These are phyloP conservation scores for Anoplopoma fimbria DNA, from an alignment of 2,113 vertebrate genomes.

Conservation along the genomic window DNA sequence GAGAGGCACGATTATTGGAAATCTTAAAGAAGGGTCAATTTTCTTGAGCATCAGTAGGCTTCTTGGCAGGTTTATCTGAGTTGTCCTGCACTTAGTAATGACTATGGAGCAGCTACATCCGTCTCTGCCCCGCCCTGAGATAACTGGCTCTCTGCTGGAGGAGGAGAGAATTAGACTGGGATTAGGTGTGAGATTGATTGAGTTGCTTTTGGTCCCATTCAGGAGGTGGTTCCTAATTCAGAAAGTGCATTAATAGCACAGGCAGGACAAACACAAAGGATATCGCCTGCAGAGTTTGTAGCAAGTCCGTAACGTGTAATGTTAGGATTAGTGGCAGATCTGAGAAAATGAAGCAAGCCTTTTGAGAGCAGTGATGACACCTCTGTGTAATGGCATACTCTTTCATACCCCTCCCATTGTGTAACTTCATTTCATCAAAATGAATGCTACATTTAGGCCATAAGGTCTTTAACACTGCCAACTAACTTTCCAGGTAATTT, in stretches of 20 bases:
- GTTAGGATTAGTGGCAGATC: constrained; percentile 7
- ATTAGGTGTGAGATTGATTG: constrained; percentile 71
- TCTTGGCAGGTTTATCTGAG: constrained; percentile 34
- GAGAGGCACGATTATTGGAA: constrained; percentile 26
- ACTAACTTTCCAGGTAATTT: constrained; percentile 32
- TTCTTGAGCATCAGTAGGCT: constrained; percentile 25
- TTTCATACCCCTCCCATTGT: constrained; percentile 5
- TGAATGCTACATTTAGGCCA: constrained; percentile 11
- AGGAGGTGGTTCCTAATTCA: constrained; percentile 42
- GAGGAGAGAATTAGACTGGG: constrained; percentile 53
- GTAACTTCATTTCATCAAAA: constrained; percentile 15
- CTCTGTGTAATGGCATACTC: neutral
- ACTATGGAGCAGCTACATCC: constrained; percentile 56
- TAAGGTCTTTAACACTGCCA: constrained; percentile 9
- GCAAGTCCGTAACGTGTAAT: neutral
- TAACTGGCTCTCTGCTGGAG: constrained; percentile 34
- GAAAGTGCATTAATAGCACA: constrained; percentile 53
- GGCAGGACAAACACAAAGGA: constrained; percentile 47
- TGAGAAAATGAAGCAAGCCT: neutral
- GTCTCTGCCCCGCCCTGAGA: constrained; percentile 58
- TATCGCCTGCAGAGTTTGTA: constrained; percentile 24
- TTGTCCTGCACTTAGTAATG: constrained; percentile 52
- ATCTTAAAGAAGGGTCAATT: constrained; percentile 48
- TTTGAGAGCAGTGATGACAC: neutral
- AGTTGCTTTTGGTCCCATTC: constrained; percentile 42